phyloP scores from a whole-genome alignment of 2,888 invertebrate species.

The Melinaea marsaeus region DNA sequence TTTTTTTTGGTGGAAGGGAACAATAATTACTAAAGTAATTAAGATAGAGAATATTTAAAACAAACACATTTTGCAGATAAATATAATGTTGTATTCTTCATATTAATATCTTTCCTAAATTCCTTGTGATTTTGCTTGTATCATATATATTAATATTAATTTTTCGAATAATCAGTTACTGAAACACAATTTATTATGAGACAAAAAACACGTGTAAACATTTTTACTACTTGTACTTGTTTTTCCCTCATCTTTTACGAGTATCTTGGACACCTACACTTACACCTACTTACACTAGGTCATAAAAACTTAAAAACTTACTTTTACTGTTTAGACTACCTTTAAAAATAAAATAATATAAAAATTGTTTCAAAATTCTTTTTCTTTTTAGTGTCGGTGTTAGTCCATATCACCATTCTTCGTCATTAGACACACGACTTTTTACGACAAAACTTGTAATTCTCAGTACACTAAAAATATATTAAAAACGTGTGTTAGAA shows the following conservation, averaged over 20 bases:
- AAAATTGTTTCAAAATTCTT: slow-evolving; percentile 7
- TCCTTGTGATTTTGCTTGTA: too few relatives aligned
- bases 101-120: too few relatives aligned
- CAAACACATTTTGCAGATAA: too few relatives aligned
- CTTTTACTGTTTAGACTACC: slow-evolving; percentile 19
- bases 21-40: too few relatives aligned
- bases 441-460: slow-evolving; percentile 10
- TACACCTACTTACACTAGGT: slow-evolving; percentile 10
- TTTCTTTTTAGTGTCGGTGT: slow-evolving; percentile 18
- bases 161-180: too few relatives aligned
- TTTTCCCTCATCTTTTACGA: background rate
- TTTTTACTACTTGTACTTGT: background rate
- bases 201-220: background rate
- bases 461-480: too few relatives aligned
- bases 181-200: too few relatives aligned
- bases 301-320: slow-evolving; percentile 33
- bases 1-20: too few relatives aligned
- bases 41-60: too few relatives aligned
- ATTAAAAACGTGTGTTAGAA: too few relatives aligned
- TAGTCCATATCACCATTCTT: slow-evolving; percentile 26
- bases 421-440: slow-evolving; percentile 26
- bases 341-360: background rate
- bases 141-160: too few relatives aligned
- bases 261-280: background rate
- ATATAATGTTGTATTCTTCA: too few relatives aligned